These are phyloP conservation scores for Chydorus sphaericus DNA, from an alignment of 2,888 invertebrate species.

Conservation along the genomic window DNA sequence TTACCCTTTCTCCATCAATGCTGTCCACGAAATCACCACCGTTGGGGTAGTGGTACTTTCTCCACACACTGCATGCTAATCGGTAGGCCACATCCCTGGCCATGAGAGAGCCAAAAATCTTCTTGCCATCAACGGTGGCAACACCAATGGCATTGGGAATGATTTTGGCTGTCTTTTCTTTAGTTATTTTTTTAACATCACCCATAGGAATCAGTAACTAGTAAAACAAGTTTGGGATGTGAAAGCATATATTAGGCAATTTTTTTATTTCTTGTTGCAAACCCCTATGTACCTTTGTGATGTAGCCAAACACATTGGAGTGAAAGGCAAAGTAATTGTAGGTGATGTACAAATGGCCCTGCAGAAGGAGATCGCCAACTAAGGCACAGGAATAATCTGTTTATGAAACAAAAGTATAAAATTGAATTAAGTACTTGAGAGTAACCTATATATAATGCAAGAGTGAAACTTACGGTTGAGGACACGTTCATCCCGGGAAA, in stretches of 20 bases:
- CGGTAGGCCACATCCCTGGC: constrained; percentile 77
- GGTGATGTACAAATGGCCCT: constrained; percentile 86
- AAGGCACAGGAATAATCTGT: constrained; percentile 83
- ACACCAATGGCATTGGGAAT: constrained; percentile 90
- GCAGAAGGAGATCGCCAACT: constrained; percentile 78
- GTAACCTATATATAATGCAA: background rate
- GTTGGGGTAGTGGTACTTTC: constrained; percentile 9
- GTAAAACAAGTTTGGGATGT: constrained; percentile 23
- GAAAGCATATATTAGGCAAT: constrained; percentile 12
- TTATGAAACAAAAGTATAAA: constrained; percentile 25
- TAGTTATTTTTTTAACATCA: constrained; percentile 71
- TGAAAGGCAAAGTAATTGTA: constrained; percentile 91
- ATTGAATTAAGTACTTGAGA: background rate
- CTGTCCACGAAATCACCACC: constrained; percentile 12
- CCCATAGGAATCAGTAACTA: constrained; percentile 75
- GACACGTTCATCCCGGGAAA: constrained; percentile 67
- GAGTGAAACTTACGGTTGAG: constrained; percentile 54
- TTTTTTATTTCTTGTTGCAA: background rate
- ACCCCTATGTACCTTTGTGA: constrained; percentile 64
- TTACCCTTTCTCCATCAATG: background rate
- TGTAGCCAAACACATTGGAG: constrained; percentile 88
- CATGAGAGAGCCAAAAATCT: constrained; percentile 78
- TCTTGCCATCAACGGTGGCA: constrained; percentile 61
- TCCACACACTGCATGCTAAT: constrained; percentile 74
- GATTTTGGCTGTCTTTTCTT: constrained; percentile 84